Evolutionary conservation across 2,888 invertebrate species (phyloP), one percentile per base, ranked within the genome.

Genomic region (Flexamia atlantica): DNA sequence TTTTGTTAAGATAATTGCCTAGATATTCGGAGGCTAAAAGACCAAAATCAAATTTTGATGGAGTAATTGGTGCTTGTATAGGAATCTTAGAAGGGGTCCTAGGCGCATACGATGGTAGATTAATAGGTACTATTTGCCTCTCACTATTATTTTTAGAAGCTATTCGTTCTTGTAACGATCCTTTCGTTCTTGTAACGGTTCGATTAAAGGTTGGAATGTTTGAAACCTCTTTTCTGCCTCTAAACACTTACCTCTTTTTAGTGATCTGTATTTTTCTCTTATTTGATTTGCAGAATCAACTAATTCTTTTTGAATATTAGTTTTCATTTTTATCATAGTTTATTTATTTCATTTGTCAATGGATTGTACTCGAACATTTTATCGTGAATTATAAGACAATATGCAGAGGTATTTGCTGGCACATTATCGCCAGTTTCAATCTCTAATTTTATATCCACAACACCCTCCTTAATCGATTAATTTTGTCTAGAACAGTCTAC

Each of bases 401-500:
- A 74, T 42, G 74, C 74, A 74, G 20, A 74, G 17, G 74, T 74
- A 9, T 74, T 74, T 74, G 32, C 32, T 68, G 46, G 40, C 32
- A 36, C 28, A 68, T 82, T 68, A 23, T 20, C 68, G 20, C 40
- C n/a, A 23, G 28, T 82, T 64, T 82, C 64, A 68, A 82, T 40
- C 17, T 64, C 42, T 5, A 64, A 64, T 82, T 64, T 68, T 1
- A 82, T 25, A 82, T 72, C 32, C 40, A 40, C 28, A 57, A 80
- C 42, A 25, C 82, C 84, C 40, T 57, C 42, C 5, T 36, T 53
- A 1, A 30, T 20, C 30, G 25, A 53, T 57, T 81, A 36, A n/a
- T 7, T n/a, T 28, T 32, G 42, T 72, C 74, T 25, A 81, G 81
- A 53, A 28, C 60, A 36, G 40, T 85, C 83, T 32, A 70, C 46